Conservation (phyloP, 2,113 vertebrate genomes). For the Brachirus orientalis region DNA sequence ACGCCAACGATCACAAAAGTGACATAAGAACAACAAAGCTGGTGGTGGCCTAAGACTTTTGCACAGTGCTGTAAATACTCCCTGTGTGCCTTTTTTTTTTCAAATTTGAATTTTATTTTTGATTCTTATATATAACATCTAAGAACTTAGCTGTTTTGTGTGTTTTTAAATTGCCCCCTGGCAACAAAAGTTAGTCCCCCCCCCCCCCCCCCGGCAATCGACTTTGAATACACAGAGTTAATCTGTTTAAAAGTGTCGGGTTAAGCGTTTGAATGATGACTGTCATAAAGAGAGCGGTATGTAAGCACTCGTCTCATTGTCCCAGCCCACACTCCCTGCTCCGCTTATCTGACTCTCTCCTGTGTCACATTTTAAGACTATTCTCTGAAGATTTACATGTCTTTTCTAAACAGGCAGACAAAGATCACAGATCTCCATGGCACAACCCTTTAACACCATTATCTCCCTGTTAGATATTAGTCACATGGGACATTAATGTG, state of each 20-base stretch:
- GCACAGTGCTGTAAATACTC: too few relatives aligned
- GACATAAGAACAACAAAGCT: too few relatives aligned
- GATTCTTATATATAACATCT: too few relatives aligned
- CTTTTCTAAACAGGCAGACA: constrained; percentile 64
- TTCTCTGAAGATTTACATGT: constrained; percentile 72
- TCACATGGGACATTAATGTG: constrained; percentile 68
- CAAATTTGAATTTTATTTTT: too few relatives aligned
- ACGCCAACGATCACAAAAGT: too few relatives aligned
- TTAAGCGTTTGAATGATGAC: constrained; percentile 53
- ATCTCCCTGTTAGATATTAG: constrained; percentile 66
- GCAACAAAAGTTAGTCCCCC: too few relatives aligned
- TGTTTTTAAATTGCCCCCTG: too few relatives aligned
- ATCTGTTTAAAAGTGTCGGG: constrained; percentile 22
- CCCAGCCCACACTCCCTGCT: constrained; percentile 14
- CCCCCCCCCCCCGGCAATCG: too few relatives aligned
- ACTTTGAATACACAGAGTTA: neutral
- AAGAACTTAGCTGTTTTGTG: too few relatives aligned
- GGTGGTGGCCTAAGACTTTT: too few relatives aligned
- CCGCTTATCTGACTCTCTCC: constrained; percentile 53
- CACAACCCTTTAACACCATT: constrained; percentile 46
- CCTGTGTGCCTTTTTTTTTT: too few relatives aligned
- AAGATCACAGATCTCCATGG: constrained; percentile 59
- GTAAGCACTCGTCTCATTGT: constrained; percentile 45
- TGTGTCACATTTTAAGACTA: constrained; percentile 67
- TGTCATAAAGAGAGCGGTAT: constrained; percentile 59